Evolutionary conservation across 2,888 invertebrate species (phyloP).

Genomic region (Pyrochroa serraticornis): DNA sequence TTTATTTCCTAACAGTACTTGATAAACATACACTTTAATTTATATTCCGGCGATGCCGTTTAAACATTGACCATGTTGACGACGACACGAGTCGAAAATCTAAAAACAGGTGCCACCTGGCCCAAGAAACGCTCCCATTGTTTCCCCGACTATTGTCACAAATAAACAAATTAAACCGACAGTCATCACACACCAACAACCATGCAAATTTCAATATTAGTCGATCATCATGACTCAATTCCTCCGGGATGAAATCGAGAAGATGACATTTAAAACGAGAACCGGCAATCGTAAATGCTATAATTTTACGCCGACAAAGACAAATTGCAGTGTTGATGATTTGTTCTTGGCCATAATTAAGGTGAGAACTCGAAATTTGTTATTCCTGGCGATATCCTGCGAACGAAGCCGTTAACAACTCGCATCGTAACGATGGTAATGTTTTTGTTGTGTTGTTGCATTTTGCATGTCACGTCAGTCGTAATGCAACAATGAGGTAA

Average conservation of each 20-base stretch:
- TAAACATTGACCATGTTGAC: not conserved
- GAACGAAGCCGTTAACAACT: too few relatives aligned
- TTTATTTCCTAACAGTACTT: constrained; percentile 16
- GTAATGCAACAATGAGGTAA: constrained; percentile 29
- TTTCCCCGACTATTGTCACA: too few relatives aligned
- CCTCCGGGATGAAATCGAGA: constrained; percentile 36
- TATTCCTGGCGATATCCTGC: too few relatives aligned
- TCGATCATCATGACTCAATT: constrained; percentile 38
- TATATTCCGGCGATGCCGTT: not conserved
- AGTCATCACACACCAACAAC: constrained; percentile 19
- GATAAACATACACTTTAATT: constrained; percentile 5
- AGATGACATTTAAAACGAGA: constrained; percentile 30
- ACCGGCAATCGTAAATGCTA: not conserved
- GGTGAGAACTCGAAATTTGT: too few relatives aligned
- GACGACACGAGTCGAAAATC: not conserved
- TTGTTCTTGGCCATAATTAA: too few relatives aligned
- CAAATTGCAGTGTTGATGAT: too few relatives aligned
- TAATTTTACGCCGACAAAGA: too few relatives aligned
- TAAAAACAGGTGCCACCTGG: not conserved
- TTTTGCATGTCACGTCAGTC: constrained; percentile 3
- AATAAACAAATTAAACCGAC: too few relatives aligned
- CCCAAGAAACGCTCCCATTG: not conserved
- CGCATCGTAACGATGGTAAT: too few relatives aligned
- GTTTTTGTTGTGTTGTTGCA: not conserved
- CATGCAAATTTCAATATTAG: constrained; percentile 37